Base-by-base conservation (phyloP, 2,113 vertebrate genomes). In the Gadus chalcogrammus region DNA sequence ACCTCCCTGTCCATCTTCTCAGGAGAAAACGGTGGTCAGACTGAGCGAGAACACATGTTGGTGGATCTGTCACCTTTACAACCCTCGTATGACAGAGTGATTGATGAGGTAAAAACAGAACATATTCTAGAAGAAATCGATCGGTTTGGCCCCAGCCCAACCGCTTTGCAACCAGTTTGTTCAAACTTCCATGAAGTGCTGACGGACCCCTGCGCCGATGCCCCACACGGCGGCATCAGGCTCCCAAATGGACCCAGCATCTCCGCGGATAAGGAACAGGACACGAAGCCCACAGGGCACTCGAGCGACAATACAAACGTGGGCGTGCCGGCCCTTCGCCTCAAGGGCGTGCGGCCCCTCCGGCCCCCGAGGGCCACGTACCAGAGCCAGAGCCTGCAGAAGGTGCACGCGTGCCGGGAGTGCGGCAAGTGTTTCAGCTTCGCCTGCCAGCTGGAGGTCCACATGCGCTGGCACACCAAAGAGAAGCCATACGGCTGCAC, bases 401-500 rank as follows among this genome's bases (percentile, higher is more conserved):
- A 82, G 76, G 84, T 84, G 82, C 88, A 90, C 82, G 81, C 77
- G 79, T 90, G 89, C 20, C 81, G 76, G 0, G 87, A 88, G 72
- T 90, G 89, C 0, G 87, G 89, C 2, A 90, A 90, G 56, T 76
- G 84, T 70, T 90, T 90, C 81, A 90, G 84, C 74, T 90, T 90
- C 1, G 86, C 89, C 72, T 90, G 89, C 69, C 89, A 90, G 84
- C 76, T 90, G 70, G 87, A 90, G 73, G 89, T 90, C 9, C 89
- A 90, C 84, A 90, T 86, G 86, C 89, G 89, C 42, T 90, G 89
- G 87, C 89, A 90, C 79, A 90, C 86, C 24, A 90, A 90, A 70
- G 89, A 90, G 79, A 90, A 88, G 42, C 89, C 89, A 0, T 90
- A 87, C 85, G 79, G 84, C 73, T 90, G 89, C 0, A 12, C 86